A percentile compares a stretch with the other conserved stretches of the same genome.
phyloP scores from a whole-genome alignment of 1,140 invertebrate species.

The Pogonus chalceus region DNA sequence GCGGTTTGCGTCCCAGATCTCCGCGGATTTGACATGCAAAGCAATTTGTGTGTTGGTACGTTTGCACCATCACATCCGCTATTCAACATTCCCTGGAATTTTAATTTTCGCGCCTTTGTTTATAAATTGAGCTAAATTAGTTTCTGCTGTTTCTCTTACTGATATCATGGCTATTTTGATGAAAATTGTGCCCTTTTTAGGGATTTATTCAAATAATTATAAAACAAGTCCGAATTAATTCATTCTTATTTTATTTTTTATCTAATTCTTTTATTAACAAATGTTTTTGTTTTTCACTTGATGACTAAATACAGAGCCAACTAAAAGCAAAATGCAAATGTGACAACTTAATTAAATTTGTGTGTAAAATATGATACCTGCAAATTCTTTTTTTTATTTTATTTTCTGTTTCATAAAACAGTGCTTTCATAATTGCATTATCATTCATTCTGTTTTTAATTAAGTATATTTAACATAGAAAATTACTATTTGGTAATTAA shows the following conservation, averaged over 20 bases:
- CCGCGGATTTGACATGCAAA: conserved; percentile 1
- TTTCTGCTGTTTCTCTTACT: too few relatives aligned
- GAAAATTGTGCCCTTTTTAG: too few relatives aligned
- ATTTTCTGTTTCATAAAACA: neutral
- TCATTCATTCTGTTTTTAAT: neutral
- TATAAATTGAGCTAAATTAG: too few relatives aligned
- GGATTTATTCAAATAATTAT: too few relatives aligned
- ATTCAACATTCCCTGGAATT: neutral
- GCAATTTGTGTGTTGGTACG: neutral
- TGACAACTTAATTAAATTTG: neutral
- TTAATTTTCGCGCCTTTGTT: too few relatives aligned
- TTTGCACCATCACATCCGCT: neutral
- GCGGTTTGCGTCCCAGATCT: neutral
- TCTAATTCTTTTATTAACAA: too few relatives aligned
- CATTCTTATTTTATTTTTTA: neutral
- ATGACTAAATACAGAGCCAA: neutral
- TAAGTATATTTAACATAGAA: too few relatives aligned
- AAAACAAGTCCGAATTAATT: neutral
- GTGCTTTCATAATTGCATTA: neutral
- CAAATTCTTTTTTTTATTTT: neutral
- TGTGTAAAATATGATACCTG: neutral
- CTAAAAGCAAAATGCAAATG: neutral
- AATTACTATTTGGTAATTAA: too few relatives aligned
- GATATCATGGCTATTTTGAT: too few relatives aligned
- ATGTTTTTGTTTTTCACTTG: too few relatives aligned